These are phyloP conservation scores for Pimpla rufipes DNA, from an alignment of 2,888 invertebrate species.

Conservation along the genomic window DNA sequence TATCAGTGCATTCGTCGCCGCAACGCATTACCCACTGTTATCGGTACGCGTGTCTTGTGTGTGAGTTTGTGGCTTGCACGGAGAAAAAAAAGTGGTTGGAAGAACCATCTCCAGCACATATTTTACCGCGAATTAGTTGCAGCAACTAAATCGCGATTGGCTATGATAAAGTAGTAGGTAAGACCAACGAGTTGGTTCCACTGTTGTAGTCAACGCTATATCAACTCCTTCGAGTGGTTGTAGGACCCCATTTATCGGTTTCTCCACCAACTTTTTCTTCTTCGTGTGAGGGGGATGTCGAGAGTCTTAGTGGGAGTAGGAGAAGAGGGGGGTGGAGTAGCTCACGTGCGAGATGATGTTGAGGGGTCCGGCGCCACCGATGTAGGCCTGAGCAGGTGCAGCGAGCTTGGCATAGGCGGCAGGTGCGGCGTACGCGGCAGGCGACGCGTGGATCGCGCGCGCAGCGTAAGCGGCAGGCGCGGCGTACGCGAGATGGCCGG, in stretches of 20 bases:
- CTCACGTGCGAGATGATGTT: constrained; percentile 73
- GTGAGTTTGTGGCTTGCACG: no score
- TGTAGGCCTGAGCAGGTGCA: constrained; percentile 84
- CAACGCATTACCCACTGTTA: constrained; percentile 32
- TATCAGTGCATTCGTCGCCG: constrained; percentile 59
- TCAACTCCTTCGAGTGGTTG: no score
- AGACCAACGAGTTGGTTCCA: no score
- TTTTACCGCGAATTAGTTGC: no score
- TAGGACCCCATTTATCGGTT: no score
- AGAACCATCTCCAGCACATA: no score
- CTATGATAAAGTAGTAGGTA: no score
- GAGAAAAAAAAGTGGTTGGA: no score
- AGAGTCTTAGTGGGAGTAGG: constrained; percentile 70
- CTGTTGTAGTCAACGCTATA: no score
- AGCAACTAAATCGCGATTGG: no score
- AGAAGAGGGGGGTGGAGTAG: constrained; percentile 73
- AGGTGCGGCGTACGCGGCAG: constrained; percentile 15
- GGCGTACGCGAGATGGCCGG: constrained; percentile 66
- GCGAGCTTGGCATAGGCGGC: constrained; percentile 85
- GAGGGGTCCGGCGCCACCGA: constrained; percentile 57
- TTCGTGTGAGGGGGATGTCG: no score
- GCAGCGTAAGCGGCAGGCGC: constrained; percentile 43
- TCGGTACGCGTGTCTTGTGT: neutral
- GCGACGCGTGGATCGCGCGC: constrained; percentile 72
- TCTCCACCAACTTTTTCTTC: no score